A percentile compares a stretch with the other conserved stretches of the same genome.
Conservation (phyloP, 30 jellyfish, hydroid and myxozoan species). For the Rhopilema esculentum region DNA sequence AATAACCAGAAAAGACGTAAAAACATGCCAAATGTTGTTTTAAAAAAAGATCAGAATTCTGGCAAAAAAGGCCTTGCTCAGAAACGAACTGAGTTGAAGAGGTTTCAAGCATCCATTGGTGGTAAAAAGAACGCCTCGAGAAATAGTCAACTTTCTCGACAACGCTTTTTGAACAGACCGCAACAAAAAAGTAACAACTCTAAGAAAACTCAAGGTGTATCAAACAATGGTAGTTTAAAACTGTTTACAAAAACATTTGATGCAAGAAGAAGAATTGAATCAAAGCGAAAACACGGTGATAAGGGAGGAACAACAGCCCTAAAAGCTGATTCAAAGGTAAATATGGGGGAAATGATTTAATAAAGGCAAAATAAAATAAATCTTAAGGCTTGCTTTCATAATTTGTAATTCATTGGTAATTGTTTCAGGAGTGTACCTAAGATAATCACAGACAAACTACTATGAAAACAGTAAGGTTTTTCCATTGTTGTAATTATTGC, state of each 20-base stretch:
- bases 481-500: too few species aligned
- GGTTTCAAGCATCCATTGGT: background rate
- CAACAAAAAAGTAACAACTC: too few species aligned
- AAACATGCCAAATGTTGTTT: background rate
- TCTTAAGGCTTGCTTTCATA: too few species aligned
- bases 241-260: conserved; percentile 86
- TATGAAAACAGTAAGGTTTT: too few species aligned
- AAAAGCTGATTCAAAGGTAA: conserved; percentile 35
- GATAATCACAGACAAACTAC: too few species aligned
- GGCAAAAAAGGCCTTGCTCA: background rate
- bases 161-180: background rate
- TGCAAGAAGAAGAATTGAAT: conserved; percentile 78
- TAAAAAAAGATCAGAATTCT: background rate
- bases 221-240: background rate
- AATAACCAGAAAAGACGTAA: background rate
- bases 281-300: conserved; percentile 45
- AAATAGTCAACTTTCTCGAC: background rate
- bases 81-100: background rate
- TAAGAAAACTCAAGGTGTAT: background rate
- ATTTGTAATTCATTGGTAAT: too few species aligned
- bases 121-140: background rate
- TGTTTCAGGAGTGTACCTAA: too few species aligned
- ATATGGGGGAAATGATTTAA: too few species aligned
- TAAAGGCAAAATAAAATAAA: too few species aligned
- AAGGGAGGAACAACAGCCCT: background rate